Evolutionary conservation across 2,888 invertebrate species (phyloP).

Genomic region (Limnephilus auricula): DNA sequence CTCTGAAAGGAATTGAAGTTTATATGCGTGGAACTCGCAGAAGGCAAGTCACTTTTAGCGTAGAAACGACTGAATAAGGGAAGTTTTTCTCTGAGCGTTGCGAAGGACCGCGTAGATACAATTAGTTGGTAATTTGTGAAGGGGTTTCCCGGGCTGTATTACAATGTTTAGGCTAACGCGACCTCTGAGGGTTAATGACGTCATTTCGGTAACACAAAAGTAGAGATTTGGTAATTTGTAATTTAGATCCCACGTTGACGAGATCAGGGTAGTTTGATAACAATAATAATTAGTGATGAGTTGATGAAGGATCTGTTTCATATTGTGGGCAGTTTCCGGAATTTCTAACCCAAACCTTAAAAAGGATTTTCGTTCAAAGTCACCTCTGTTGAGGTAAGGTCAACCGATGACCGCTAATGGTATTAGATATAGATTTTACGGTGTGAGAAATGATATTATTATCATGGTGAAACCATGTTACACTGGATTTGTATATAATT

Average conservation of each 20-base stretch:
- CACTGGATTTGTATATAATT: too few relatives aligned
- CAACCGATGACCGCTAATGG: background rate
- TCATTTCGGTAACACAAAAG: constrained; percentile 27
- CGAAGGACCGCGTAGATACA: constrained; percentile 57
- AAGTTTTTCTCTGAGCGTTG: constrained; percentile 45
- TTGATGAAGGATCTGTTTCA: background rate
- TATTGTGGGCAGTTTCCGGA: background rate
- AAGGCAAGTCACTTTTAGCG: constrained; percentile 8
- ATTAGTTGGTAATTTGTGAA: constrained; percentile 60
- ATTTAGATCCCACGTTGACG: background rate
- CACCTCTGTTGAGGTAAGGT: background rate
- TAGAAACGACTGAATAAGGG: constrained; percentile 3
- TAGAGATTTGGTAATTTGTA: constrained; percentile 26
- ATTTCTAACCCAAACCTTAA: background rate
- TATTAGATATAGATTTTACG: background rate
- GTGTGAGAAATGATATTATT: background rate
- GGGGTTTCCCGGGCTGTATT: constrained; percentile 30
- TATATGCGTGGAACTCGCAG: background rate
- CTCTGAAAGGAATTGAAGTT: constrained; percentile 32
- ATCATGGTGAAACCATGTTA: too few relatives aligned
- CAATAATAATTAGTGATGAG: background rate
- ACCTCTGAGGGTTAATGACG: constrained; percentile 46
- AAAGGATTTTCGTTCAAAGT: background rate
- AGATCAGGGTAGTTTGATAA: background rate
- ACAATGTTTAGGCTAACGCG: constrained; percentile 21